Percentiles rank a stretch among this genome's conserved stretches.
Conservation (phyloP, 2,888 invertebrate genomes). For the Habroteleia sp. region DNA sequence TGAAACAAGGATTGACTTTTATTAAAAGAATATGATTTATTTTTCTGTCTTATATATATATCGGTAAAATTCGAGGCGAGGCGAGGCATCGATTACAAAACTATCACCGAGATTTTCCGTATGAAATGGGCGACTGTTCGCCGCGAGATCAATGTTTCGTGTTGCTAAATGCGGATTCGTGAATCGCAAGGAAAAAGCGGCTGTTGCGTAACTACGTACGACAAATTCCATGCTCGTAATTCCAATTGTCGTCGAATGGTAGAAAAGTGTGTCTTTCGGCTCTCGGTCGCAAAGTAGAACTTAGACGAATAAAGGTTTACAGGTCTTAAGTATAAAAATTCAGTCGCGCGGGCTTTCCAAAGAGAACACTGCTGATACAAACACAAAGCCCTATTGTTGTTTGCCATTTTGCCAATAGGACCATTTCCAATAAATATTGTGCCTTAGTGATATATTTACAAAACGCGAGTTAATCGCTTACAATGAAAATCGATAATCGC, state of each 20-base stretch:
- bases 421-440: conserved; percentile 45
- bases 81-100: conserved; percentile 19
- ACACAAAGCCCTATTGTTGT: too few species aligned
- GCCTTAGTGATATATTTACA: conserved; percentile 45
- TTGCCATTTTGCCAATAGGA: too few species aligned
- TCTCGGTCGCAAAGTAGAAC: too few species aligned
- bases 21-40: conserved; percentile 29
- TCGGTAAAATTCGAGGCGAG: background rate
- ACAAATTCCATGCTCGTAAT: conserved; percentile 5
- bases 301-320: background rate
- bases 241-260: background rate
- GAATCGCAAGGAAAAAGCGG: conserved; percentile 22
- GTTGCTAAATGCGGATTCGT: conserved; percentile 29
- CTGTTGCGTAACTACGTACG: conserved; percentile 8
- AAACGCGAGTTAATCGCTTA: conserved; percentile 23
- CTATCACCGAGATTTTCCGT: conserved; percentile 5
- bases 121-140: conserved; percentile 16
- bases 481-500: conserved; percentile 45
- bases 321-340: conserved; percentile 12
- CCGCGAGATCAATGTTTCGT: conserved; percentile 33
- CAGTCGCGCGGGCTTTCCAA: conserved; percentile 19
- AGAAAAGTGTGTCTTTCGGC: background rate
- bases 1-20: background rate
- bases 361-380: background rate
- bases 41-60: too few species aligned